Evolutionary conservation across 2,888 invertebrate species (phyloP).

Genomic region (Omphaloscelis lunosa): DNA sequence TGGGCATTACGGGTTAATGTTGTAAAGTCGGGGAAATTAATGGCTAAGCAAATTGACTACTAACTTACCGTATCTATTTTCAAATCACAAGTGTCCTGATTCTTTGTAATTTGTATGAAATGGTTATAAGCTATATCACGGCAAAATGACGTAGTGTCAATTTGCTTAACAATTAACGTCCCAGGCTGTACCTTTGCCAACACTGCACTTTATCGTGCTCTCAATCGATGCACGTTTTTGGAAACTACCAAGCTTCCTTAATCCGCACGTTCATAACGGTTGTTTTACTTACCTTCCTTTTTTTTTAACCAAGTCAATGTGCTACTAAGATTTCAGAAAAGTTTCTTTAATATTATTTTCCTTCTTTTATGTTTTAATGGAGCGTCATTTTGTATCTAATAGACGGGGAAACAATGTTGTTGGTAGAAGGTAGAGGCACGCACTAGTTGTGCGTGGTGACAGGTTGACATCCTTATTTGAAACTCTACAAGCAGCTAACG

Average conservation of each 20-base stretch:
- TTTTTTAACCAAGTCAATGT: constrained; percentile 6
- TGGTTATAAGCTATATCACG: not conserved
- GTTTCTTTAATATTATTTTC: not conserved
- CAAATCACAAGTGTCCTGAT: not conserved
- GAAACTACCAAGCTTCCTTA: constrained; percentile 9
- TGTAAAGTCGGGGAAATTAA: not conserved
- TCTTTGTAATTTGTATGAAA: not conserved
- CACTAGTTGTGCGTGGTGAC: not conserved
- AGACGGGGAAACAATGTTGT: not conserved
- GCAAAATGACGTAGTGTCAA: not conserved
- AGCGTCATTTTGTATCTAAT: not conserved
- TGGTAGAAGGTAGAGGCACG: not conserved
- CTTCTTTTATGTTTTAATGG: not conserved
- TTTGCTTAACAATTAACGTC: not conserved
- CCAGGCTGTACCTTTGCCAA: not conserved
- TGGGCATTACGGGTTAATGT: not conserved
- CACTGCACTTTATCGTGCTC: not conserved
- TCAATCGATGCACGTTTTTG: constrained; percentile 20
- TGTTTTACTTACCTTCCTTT: constrained; percentile 1
- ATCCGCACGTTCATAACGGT: constrained; percentile 5
- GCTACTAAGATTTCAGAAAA: not conserved
- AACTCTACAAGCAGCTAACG: constrained; percentile 4
- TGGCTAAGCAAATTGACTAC: not conserved
- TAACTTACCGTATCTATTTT: not conserved
- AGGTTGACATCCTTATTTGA: not conserved